phyloP scores from a whole-genome alignment of 2,888 invertebrate genomes.

The Ochropleura plecta region DNA sequence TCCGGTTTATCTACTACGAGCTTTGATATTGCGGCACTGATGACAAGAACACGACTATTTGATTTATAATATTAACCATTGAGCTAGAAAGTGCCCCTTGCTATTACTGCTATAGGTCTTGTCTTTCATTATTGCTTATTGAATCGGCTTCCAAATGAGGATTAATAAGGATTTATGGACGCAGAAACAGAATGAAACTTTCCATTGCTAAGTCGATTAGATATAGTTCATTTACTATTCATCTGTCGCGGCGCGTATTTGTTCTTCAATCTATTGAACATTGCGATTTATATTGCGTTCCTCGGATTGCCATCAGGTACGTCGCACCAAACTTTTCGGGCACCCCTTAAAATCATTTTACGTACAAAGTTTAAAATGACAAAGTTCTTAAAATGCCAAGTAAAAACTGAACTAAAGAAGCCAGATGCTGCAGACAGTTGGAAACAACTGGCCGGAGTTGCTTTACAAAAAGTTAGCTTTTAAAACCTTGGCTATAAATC shows the following conservation, averaged over 20 bases:
- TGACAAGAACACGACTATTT: slow-evolving; percentile 85
- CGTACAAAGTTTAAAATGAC: slow-evolving; percentile 83
- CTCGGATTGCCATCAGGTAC: slow-evolving; percentile 35
- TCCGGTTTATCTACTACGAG: slow-evolving; percentile 77
- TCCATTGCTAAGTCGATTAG: slow-evolving; percentile 75
- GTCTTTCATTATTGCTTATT: slow-evolving; percentile 83
- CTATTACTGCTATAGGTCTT: slow-evolving; percentile 77
- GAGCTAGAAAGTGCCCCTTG: slow-evolving; percentile 76
- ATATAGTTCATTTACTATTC: slow-evolving; percentile 78
- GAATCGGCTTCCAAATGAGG: slow-evolving; percentile 84
- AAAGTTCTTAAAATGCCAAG: slow-evolving; percentile 83
- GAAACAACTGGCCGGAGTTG: slow-evolving; percentile 87
- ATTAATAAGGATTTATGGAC: slow-evolving; percentile 85
- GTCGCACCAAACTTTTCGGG: slow-evolving; percentile 50
- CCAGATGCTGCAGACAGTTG: slow-evolving; percentile 89
- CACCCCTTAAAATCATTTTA: slow-evolving; percentile 77
- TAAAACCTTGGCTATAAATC: slow-evolving; percentile 88
- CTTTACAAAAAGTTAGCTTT: slow-evolving; percentile 89
- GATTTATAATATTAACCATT: slow-evolving; percentile 82
- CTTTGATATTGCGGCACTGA: slow-evolving; percentile 80
- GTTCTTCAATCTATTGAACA: slow-evolving; percentile 74
- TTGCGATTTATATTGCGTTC: slow-evolving; percentile 56
- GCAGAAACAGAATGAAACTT: slow-evolving; percentile 75
- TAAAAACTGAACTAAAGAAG: slow-evolving; percentile 86
- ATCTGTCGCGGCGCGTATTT: slow-evolving; percentile 76